Percentiles rank a stretch among this genome's conserved stretches.
These are phyloP conservation scores for Cylindroiulus punctatus DNA, from an alignment of 2,888 invertebrate species.

Conservation along the genomic window DNA sequence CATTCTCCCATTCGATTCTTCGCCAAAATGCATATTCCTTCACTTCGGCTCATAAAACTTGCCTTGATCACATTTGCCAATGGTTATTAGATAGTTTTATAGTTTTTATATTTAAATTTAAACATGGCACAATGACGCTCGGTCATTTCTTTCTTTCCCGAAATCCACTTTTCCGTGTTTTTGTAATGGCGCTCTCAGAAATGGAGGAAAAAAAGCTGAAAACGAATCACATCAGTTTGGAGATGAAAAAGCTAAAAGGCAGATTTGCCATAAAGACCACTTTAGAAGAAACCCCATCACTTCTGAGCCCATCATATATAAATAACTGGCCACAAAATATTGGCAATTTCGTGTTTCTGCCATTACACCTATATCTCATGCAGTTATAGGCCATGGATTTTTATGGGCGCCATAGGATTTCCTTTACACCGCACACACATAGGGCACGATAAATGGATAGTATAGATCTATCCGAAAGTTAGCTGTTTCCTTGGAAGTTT, in stretches of 20 bases:
- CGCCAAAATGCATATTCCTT: background rate
- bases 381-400: constrained; percentile 43
- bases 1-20: background rate
- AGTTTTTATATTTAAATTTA: constrained; percentile 15
- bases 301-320: constrained; percentile 43
- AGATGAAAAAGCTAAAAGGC: constrained; percentile 24
- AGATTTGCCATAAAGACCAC: constrained; percentile 43
- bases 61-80: background rate
- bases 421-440: background rate
- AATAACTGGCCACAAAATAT: constrained; percentile 47
- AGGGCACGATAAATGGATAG: background rate
- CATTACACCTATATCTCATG: constrained; percentile 36
- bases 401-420: constrained; percentile 29
- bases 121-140: background rate
- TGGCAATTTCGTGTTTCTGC: constrained; percentile 30
- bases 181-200: background rate
- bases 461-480: background rate
- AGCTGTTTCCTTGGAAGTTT: background rate
- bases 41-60: background rate
- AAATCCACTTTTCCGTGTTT: constrained; percentile 37
- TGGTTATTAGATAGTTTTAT: background rate
- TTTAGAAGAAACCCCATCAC: constrained; percentile 40
- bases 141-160: background rate
- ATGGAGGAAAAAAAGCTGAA: background rate
- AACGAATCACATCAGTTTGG: constrained; percentile 27